Conservation (phyloP, 1,140 invertebrate genomes). For the Linepithema humile region DNA sequence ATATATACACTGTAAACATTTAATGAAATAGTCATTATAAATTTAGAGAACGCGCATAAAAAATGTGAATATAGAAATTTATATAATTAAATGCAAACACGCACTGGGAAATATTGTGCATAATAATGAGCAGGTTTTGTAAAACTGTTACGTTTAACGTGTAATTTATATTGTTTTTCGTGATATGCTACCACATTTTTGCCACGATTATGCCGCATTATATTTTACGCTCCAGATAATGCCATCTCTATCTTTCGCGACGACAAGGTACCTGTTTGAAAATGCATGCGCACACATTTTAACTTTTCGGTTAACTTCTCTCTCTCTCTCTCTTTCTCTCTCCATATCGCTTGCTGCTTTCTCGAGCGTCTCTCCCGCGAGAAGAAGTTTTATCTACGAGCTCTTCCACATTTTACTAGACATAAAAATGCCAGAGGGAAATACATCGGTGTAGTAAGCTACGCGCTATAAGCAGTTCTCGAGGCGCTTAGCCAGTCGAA, state of each 20-base stretch:
- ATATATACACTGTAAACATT: neutral
- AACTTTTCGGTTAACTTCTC: slow-evolving; percentile 48
- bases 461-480: neutral
- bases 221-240: slow-evolving; percentile 20
- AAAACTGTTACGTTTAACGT: neutral
- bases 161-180: slow-evolving; percentile 13
- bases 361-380: slow-evolving; percentile 11
- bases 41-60: neutral
- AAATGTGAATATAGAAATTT: neutral
- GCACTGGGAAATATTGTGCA: too few species aligned
- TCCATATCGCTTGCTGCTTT: neutral
- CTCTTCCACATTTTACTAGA: slow-evolving; percentile 48
- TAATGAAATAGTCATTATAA: neutral
- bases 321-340: slow-evolving; percentile 19
- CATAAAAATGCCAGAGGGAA: slow-evolving; percentile 53
- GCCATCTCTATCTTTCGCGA: slow-evolving; percentile 5
- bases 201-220: slow-evolving; percentile 28
- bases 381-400: slow-evolving; percentile 54
- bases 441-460: slow-evolving; percentile 31
- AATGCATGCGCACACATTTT: slow-evolving; percentile 45
- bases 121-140: neutral
- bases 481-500: slow-evolving; percentile 19
- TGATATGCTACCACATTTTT: neutral
- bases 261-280: slow-evolving; percentile 7
- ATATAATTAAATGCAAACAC: neutral